phyloP scores from a whole-genome alignment of 2,888 invertebrate species.

The Caenorhabditis plicata region DNA sequence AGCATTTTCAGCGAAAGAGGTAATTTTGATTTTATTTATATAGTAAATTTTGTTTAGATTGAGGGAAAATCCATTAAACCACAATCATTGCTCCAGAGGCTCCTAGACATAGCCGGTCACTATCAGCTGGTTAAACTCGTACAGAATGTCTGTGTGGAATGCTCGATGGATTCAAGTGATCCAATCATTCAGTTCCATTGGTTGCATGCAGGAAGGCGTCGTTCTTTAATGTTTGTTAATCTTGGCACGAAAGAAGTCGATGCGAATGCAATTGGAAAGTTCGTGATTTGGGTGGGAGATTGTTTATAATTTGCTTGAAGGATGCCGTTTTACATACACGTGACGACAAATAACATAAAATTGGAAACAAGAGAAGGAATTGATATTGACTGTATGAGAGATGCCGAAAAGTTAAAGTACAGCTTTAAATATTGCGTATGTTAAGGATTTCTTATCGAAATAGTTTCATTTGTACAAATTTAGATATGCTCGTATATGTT shows the following conservation, averaged over 20 bases:
- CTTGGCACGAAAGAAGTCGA: slow-evolving; percentile 49
- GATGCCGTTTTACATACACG: slow-evolving; percentile 40
- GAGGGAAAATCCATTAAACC: slow-evolving; percentile 28
- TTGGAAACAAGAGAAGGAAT: slow-evolving; percentile 48
- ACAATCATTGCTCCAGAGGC: slow-evolving; percentile 33
- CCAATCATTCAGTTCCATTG: slow-evolving; percentile 28
- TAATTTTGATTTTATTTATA: slow-evolving; percentile 7
- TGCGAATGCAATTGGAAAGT: slow-evolving; percentile 42
- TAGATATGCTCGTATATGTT: slow-evolving; percentile 25
- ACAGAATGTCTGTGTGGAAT: slow-evolving; percentile 30
- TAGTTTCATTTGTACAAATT: too few species aligned
- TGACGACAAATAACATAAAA: slow-evolving; percentile 29
- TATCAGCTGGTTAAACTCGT: slow-evolving; percentile 47
- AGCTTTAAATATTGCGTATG: slow-evolving; percentile 33
- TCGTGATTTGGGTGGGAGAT: slow-evolving; percentile 7
- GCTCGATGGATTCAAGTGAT: slow-evolving; percentile 23
- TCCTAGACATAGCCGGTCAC: slow-evolving; percentile 48
- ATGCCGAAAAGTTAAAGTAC: slow-evolving; percentile 29
- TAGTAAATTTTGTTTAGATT: slow-evolving; percentile 37
- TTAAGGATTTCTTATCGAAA: slow-evolving; percentile 3
- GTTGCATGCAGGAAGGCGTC: slow-evolving; percentile 10
- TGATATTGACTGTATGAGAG: slow-evolving; percentile 49
- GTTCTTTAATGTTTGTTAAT: slow-evolving; percentile 29
- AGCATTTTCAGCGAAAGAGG: slow-evolving; percentile 43
- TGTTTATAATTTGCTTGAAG: slow-evolving; percentile 12